Evolutionary conservation across 2,113 vertebrate genomes (phyloP).

Genomic region (Helogale parvula): DNA sequence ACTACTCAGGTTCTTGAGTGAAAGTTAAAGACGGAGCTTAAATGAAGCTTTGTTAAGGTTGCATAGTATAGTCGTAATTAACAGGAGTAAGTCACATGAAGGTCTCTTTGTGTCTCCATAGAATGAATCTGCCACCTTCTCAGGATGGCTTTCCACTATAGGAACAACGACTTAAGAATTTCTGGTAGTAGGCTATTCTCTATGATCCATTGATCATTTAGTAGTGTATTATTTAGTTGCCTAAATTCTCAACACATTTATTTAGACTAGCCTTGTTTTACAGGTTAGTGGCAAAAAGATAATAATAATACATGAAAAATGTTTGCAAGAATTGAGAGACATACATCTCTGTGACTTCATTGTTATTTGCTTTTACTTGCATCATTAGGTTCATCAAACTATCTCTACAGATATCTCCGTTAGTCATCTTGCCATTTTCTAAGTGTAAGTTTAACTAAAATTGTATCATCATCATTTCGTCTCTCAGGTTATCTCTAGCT

Average conservation of each 20-base stretch:
- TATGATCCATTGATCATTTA: background rate
- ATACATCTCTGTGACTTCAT: background rate
- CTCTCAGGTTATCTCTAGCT: background rate
- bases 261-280: background rate
- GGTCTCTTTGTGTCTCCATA: background rate
- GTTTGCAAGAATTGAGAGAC: background rate
- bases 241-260: background rate
- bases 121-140: background rate
- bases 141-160: background rate
- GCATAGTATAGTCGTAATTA: background rate
- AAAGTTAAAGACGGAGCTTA: background rate
- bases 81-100: background rate
- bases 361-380: background rate
- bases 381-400: background rate
- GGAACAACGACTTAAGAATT: background rate
- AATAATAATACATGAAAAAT: background rate
- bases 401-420: background rate
- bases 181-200: background rate
- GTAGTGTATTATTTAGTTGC: background rate
- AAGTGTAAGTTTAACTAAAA: background rate
- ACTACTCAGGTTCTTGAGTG: background rate
- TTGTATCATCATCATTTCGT: background rate
- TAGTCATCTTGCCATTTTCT: background rate
- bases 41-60: background rate
- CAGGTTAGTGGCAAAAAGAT: background rate